phyloP scores from a whole-genome alignment of 2,797 vertebrate genomes.

The Oryzias dopingdopingensis region DNA sequence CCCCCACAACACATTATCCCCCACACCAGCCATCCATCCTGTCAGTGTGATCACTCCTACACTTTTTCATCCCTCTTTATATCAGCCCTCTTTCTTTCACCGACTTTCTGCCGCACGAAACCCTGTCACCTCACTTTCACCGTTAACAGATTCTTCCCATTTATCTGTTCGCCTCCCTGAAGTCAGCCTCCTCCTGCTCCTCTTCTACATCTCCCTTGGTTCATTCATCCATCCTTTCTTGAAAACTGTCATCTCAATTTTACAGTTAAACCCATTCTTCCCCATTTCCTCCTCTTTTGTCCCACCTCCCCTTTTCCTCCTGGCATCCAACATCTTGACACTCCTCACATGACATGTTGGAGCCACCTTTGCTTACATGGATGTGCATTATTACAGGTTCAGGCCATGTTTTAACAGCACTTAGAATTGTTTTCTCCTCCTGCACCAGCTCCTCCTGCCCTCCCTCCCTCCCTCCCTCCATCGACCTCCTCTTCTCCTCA shows the following conservation, averaged over 20 bases:
- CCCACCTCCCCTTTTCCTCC: slow-evolving; percentile 2
- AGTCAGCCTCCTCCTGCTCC: slow-evolving; percentile 16
- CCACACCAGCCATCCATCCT: slow-evolving; percentile 34
- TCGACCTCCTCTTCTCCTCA: slow-evolving; percentile 26
- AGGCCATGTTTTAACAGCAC: slow-evolving; percentile 10
- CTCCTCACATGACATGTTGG: slow-evolving; percentile 3
- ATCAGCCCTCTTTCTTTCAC: slow-evolving; percentile 25
- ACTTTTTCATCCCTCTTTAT: slow-evolving; percentile 46
- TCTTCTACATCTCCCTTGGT: neutral
- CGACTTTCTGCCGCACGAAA: slow-evolving; percentile 39
- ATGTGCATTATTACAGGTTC: slow-evolving; percentile 9
- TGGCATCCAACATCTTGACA: neutral
- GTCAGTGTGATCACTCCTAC: slow-evolving; percentile 22
- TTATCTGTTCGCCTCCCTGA: slow-evolving; percentile 19
- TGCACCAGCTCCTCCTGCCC: slow-evolving; percentile 9
- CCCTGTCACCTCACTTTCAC: slow-evolving; percentile 15
- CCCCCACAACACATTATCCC: slow-evolving; percentile 41
- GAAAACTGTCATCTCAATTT: slow-evolving; percentile 6
- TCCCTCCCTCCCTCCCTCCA: slow-evolving; percentile 24
- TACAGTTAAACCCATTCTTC: slow-evolving; percentile 5
- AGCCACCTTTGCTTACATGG: slow-evolving; percentile 3
- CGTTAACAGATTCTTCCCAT: slow-evolving; percentile 13
- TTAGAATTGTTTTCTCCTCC: slow-evolving; percentile 11
- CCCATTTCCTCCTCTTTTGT: neutral
- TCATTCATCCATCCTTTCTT: slow-evolving; percentile 12